A percentile compares a stretch with the other conserved stretches of the same genome.
Conservation (phyloP, 2,113 vertebrate genomes). For the Phalacrocorax aristotelis region DNA sequence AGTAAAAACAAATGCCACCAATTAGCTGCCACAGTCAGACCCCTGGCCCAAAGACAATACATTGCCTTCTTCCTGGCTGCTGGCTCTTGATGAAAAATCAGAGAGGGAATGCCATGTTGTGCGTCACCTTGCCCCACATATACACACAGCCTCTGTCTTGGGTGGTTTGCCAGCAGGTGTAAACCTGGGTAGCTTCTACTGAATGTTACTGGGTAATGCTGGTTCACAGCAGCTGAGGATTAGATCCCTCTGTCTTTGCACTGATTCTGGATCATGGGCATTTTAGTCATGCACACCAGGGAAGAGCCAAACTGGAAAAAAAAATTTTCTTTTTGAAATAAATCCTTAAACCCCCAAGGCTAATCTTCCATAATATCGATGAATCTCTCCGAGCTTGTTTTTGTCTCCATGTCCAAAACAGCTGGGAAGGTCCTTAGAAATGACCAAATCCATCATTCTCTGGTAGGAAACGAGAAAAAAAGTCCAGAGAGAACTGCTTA, state of each 20-base stretch:
- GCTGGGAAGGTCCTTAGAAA: constrained; percentile 52
- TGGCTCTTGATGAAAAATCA: neutral
- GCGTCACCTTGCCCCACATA: neutral
- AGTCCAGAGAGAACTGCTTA: constrained; percentile 12
- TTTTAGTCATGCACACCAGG: constrained; percentile 40
- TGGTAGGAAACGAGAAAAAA: constrained; percentile 29
- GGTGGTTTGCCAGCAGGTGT: neutral
- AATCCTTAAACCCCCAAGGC: constrained; percentile 30
- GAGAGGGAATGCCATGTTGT: neutral
- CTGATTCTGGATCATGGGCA: neutral
- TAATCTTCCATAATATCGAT: constrained; percentile 47
- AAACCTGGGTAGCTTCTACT: neutral
- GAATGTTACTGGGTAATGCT: neutral
- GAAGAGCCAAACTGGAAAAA: constrained; percentile 22
- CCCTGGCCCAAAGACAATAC: neutral
- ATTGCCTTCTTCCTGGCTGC: neutral
- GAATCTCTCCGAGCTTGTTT: constrained; percentile 35
- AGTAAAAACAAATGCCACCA: neutral
- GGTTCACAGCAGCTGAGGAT: neutral
- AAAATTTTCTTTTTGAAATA: constrained; percentile 21
- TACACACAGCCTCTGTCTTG: neutral
- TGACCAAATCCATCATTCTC: constrained; percentile 44
- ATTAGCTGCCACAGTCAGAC: neutral
- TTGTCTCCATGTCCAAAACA: constrained; percentile 47
- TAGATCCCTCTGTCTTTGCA: neutral